Conservation (phyloP, 2,797 vertebrate genomes). For the Spheniscus humboldti region DNA sequence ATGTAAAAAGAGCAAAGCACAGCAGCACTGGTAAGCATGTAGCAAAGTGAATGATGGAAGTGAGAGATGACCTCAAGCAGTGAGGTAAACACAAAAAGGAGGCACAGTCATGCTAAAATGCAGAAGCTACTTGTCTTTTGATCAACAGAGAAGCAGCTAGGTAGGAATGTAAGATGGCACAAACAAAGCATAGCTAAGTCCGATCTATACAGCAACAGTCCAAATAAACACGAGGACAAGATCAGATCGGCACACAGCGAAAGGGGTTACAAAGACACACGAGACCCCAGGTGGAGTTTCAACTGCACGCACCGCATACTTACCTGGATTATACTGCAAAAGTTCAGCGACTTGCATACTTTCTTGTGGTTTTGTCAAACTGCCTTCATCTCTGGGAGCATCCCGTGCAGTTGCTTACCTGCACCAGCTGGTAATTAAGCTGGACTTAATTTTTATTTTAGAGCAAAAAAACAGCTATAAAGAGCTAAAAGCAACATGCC, state of each 20-base stretch:
- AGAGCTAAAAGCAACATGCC: background rate
- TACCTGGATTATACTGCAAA: background rate
- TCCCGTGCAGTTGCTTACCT: background rate
- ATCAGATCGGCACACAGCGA: background rate
- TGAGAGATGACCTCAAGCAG: background rate
- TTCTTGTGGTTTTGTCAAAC: background rate
- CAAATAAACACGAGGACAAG: background rate
- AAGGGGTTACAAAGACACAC: accelerated
- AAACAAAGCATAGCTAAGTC: background rate
- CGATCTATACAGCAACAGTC: background rate
- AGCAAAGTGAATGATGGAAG: background rate
- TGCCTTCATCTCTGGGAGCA: background rate
- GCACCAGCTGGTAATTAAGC: no score
- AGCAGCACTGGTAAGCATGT: background rate
- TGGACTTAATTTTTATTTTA: background rate
- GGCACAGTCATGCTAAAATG: background rate
- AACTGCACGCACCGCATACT: background rate
- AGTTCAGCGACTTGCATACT: background rate
- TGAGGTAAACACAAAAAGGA: background rate
- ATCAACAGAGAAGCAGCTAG: background rate
- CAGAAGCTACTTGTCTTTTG: background rate
- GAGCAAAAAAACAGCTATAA: background rate
- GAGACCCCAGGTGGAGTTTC: background rate
- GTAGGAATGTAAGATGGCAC: accelerated
- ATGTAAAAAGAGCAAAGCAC: background rate